Base-by-base conservation (phyloP, 2,888 invertebrate genomes). In the Ophion costatus region DNA sequence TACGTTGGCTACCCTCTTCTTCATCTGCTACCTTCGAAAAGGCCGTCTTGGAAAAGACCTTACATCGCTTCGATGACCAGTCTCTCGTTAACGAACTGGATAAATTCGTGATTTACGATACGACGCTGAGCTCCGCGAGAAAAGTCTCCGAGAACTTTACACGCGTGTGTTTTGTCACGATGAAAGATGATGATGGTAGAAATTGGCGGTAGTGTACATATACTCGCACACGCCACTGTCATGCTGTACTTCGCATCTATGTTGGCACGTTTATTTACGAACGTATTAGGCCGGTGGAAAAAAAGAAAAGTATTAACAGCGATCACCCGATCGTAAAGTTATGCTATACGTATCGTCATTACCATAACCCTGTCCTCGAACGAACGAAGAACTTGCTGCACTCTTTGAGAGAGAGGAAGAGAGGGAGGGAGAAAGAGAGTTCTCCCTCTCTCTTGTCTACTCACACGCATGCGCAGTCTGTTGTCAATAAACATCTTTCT, bases 31-130 rank as follows among this genome's bases (percentile, higher is more conserved):
- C 71, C 59, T 59, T 66, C 33, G 17, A 45, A 77, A 77, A 61
- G 38, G 10, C 57, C 42, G 51, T 56, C 70, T 45, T 59, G 29
- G n/a, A 69, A 24, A 77, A 71, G 29, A 73, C 38, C 61, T 64
- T 71, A 51, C 81, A n/a, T 75, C n/a, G 20, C 56, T 5, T 56
- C 38, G 67, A 24, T 24, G 69, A 56, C 67, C 66, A 66, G 42
- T 70, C 20, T 77, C 84, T 88, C 84, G 86, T 84, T 87, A 87
- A 87, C 82, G 85, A 87, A 80, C 79, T 56, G 85, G 71, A 84
- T 88, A 84, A 86, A 87, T 86, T 78, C 80, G 85, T 87, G 87
- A 88, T 88, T 88, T 88, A 88, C 87, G 89, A 88, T 88, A 88
- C 87, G 67, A 38, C 63, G 70, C 33, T 59, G 38, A 33, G 69